These are phyloP conservation scores for Aphelocoma coerulescens DNA, from an alignment of 2,113 vertebrate genomes.

Conservation along the genomic window DNA sequence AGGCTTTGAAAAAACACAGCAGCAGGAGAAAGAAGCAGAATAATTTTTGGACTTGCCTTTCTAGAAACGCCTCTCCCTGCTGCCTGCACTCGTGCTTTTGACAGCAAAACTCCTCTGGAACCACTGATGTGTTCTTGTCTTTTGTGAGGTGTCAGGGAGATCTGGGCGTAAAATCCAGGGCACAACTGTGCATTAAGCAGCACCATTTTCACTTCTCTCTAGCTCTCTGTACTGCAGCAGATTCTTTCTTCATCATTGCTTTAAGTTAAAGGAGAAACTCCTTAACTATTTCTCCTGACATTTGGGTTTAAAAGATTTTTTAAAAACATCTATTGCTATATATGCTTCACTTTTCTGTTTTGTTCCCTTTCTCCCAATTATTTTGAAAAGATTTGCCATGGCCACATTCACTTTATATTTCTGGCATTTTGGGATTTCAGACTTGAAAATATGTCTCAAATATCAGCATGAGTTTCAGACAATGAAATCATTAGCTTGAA, in stretches of 20 bases:
- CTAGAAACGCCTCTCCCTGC: not conserved
- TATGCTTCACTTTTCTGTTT: not conserved
- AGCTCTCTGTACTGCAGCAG: not conserved
- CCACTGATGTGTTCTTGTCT: not conserved
- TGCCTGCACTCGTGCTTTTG: not conserved
- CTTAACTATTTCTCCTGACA: not conserved
- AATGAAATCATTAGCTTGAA: slow-evolving; percentile 15
- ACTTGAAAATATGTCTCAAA: not conserved
- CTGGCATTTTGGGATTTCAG: not conserved
- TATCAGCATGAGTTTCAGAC: slow-evolving; percentile 10
- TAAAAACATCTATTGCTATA: not conserved
- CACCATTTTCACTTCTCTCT: not conserved
- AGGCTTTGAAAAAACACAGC: not conserved
- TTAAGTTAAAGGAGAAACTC: not conserved
- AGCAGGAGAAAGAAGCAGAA: not conserved
- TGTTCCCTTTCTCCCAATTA: not conserved
- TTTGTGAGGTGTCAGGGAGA: not conserved
- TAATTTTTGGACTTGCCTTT: not conserved
- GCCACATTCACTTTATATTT: not conserved
- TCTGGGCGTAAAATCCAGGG: not conserved
- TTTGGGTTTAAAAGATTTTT: not conserved
- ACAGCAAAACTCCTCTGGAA: not conserved
- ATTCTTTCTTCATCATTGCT: not conserved
- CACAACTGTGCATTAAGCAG: not conserved
- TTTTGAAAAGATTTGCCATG: slow-evolving; percentile 3